Evolutionary conservation across 2,113 vertebrate genomes (phyloP).

Genomic region (Hypanus sabinus): DNA sequence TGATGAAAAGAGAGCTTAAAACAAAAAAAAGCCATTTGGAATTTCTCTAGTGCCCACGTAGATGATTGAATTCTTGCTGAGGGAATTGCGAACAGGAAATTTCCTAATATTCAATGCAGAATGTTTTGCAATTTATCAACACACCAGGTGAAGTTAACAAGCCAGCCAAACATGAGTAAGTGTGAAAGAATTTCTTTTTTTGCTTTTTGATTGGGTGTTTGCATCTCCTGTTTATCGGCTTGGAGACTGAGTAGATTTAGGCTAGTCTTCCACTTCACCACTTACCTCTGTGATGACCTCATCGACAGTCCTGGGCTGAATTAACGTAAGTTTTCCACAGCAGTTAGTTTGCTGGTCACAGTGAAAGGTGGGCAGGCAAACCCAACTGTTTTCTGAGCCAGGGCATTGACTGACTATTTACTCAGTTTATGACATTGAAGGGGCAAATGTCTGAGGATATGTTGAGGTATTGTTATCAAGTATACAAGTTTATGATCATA

Average conservation of each 20-base stretch:
- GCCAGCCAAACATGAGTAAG: background rate
- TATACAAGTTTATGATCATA: no score
- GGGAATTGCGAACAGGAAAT: background rate
- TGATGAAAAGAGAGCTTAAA: no score
- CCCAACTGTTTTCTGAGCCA: background rate
- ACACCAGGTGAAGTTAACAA: background rate
- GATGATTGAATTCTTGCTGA: background rate
- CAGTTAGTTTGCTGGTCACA: background rate
- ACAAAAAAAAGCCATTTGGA: background rate
- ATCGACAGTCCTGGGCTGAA: background rate
- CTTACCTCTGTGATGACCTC: background rate
- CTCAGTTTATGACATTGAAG: background rate
- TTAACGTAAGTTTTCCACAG: background rate
- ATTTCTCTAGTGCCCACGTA: background rate
- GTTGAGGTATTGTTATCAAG: background rate
- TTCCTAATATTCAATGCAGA: background rate
- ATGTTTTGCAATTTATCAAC: background rate
- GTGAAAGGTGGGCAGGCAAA: background rate
- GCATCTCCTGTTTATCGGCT: background rate
- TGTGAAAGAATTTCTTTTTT: background rate
- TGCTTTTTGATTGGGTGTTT: background rate
- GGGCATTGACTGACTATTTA: background rate
- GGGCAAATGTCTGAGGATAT: background rate
- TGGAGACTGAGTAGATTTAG: background rate
- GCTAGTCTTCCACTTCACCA: background rate